These are phyloP conservation scores for Danio jaintianensis DNA, from an alignment of 2,797 vertebrate genomes.

Conservation along the genomic window DNA sequence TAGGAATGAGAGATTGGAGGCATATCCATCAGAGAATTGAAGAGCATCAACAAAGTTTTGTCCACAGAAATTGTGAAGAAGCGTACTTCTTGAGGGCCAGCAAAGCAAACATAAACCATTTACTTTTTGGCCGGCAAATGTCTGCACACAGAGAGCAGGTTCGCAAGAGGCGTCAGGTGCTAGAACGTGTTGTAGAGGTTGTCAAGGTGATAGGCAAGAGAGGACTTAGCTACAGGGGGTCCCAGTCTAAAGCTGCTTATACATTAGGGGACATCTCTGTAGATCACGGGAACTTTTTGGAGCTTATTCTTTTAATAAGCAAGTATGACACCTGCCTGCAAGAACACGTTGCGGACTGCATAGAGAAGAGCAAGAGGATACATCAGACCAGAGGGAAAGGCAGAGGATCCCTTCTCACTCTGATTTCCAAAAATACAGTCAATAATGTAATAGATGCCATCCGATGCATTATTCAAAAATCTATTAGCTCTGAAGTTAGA, in stretches of 20 bases:
- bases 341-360: background rate
- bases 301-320: too few relatives aligned
- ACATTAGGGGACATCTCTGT: too few relatives aligned
- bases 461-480: background rate
- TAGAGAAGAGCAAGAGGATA: background rate
- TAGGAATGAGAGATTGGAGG: too few relatives aligned
- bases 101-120: slow-evolving; percentile 23
- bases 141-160: slow-evolving; percentile 46
- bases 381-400: background rate
- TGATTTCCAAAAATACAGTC: background rate
- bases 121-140: background rate
- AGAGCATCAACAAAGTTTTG: slow-evolving; percentile 21
- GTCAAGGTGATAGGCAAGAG: too few relatives aligned
- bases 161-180: slow-evolving; percentile 30
- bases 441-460: slow-evolving; percentile 1
- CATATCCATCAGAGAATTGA: slow-evolving; percentile 27
- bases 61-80: slow-evolving; percentile 28
- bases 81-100: slow-evolving; percentile 28
- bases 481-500: background rate
- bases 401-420: background rate
- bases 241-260: background rate
- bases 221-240: background rate
- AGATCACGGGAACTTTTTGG: too few relatives aligned
- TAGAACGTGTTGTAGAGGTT: slow-evolving; percentile 41
- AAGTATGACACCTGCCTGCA: background rate